A percentile compares a stretch with the other conserved stretches of the same genome.
Conservation (phyloP, 2,113 vertebrate species). For the Pachyramphus minor region DNA sequence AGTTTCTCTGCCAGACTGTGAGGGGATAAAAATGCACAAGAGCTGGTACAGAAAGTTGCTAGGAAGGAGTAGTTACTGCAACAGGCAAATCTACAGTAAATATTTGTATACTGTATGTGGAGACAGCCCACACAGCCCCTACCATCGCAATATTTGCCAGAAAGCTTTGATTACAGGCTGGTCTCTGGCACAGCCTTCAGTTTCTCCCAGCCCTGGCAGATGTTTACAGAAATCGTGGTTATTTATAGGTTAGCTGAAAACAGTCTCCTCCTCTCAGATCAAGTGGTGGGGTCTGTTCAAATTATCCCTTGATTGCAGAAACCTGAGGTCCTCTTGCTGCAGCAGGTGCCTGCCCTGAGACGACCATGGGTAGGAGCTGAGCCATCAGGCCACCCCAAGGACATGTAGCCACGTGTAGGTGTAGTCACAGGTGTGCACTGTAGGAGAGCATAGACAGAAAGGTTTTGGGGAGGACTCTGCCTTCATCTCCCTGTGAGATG, state of each 20-base stretch:
- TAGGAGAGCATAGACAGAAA: neutral
- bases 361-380: neutral
- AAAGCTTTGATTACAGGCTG: conserved; percentile 25
- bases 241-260: conserved; percentile 30
- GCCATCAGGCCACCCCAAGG: neutral
- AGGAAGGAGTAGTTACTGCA: neutral
- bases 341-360: neutral
- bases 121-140: conserved; percentile 35
- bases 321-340: neutral
- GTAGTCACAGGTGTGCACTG: neutral
- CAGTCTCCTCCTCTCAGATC: neutral
- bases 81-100: conserved; percentile 51
- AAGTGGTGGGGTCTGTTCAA: neutral
- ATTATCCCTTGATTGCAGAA: neutral
- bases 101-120: conserved; percentile 42
- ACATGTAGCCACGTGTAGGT: rapidly evolving
- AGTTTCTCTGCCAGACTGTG: neutral
- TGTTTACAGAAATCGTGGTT: conserved; percentile 34
- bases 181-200: conserved; percentile 36
- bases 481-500: neutral
- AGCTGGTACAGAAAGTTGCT: conserved; percentile 29
- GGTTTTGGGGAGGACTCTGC: neutral
- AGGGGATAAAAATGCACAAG: conserved; percentile 8
- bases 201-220: conserved; percentile 27
- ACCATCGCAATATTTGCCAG: conserved; percentile 34